Percentiles rank a stretch among this genome's conserved stretches.
Evolutionary conservation across 1,140 invertebrate genomes (phyloP).

Genomic region (Neodiprion fabricii): DNA sequence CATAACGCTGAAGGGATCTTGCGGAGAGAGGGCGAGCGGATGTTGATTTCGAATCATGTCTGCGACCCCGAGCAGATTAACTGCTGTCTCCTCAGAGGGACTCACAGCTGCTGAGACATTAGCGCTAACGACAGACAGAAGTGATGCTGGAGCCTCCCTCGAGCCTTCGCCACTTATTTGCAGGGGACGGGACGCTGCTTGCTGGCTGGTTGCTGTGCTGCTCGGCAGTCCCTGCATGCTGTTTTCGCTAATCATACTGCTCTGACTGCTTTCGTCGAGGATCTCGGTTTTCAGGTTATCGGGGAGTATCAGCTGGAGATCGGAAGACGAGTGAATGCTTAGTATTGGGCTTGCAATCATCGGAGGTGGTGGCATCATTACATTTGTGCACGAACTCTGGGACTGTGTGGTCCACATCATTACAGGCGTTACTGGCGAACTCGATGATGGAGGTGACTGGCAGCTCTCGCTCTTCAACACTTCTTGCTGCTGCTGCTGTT

Average conservation of each 20-base stretch:
- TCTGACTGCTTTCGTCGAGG: conserved; percentile 73
- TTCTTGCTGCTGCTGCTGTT: conserved; percentile 31
- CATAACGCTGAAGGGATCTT: conserved; percentile 46
- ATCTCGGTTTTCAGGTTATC: conserved; percentile 73
- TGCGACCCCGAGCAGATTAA: conserved; percentile 50
- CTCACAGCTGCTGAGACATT: conserved; percentile 38
- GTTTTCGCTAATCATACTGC: conserved; percentile 63
- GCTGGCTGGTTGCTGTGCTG: conserved; percentile 33
- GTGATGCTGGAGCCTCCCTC: conserved; percentile 41
- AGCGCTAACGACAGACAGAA: conserved; percentile 38
- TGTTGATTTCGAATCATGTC: conserved; percentile 56
- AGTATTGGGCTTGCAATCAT: conserved; percentile 49
- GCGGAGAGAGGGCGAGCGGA: conserved; percentile 40
- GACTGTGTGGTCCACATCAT: conserved; percentile 54
- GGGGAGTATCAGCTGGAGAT: conserved; percentile 55
- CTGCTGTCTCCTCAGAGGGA: conserved; percentile 44
- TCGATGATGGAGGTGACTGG: conserved; percentile 41
- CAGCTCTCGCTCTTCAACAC: conserved; percentile 52
- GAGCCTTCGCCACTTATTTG: conserved; percentile 53
- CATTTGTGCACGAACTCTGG: conserved; percentile 40
- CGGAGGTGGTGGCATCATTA: conserved; percentile 58
- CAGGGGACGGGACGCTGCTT: conserved; percentile 42
- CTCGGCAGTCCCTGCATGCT: conserved; percentile 53
- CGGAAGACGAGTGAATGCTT: conserved; percentile 49
- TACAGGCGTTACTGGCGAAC: conserved; percentile 42